These are phyloP conservation scores for Troilus luridus DNA, from an alignment of 2,888 invertebrate genomes.

Conservation along the genomic window DNA sequence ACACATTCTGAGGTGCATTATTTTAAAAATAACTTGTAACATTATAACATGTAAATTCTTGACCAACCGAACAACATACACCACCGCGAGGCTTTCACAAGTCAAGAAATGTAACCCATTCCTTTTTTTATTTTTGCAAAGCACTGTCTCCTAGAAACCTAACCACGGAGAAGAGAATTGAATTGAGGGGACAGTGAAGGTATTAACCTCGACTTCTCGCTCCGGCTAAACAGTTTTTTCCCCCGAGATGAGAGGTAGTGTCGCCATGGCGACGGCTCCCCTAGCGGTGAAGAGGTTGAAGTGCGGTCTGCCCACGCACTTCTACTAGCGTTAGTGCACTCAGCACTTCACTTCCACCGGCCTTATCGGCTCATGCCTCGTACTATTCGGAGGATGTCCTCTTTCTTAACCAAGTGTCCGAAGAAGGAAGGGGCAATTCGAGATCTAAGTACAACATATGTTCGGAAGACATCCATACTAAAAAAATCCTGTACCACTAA, in stretches of 20 bases:
- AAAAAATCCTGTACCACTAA: neutral
- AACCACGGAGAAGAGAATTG: neutral
- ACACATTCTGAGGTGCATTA: too few relatives aligned
- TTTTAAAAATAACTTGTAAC: too few relatives aligned
- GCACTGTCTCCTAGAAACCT: neutral
- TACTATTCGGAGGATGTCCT: neutral
- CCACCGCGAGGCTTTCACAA: too few relatives aligned
- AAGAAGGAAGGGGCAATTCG: neutral
- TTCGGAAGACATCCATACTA: neutral
- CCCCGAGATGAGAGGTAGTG: conserved; percentile 41
- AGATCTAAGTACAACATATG: neutral
- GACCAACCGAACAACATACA: too few relatives aligned
- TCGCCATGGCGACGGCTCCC: conserved; percentile 47
- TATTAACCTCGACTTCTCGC: conserved; percentile 31
- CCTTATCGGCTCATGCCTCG: neutral
- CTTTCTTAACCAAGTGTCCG: neutral
- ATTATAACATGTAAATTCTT: too few relatives aligned
- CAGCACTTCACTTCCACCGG: neutral
- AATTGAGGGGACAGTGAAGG: neutral
- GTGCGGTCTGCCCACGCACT: conserved; percentile 13
- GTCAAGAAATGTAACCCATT: too few relatives aligned
- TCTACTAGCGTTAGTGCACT: conserved; percentile 31
- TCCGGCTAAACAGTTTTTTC: conserved; percentile 28
- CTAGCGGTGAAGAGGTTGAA: conserved; percentile 28
- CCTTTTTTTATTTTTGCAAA: too few relatives aligned